Percentiles rank a stretch among this genome's conserved stretches.
These are phyloP conservation scores for Pseudomyrmex flavicornis DNA, from an alignment of 1,140 invertebrate genomes.

Conservation along the genomic window DNA sequence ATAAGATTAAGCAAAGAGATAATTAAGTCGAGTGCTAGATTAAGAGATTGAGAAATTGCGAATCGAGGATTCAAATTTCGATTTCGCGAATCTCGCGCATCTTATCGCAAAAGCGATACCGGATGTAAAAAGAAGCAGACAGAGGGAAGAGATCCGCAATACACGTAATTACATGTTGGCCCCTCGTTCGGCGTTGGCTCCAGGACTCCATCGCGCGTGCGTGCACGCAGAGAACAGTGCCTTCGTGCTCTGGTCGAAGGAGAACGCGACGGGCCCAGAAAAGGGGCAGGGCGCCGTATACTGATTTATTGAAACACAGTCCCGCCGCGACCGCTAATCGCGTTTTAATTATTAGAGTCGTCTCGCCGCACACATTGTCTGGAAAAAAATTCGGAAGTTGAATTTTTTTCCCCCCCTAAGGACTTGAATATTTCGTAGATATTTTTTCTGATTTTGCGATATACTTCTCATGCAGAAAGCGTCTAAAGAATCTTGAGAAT, in stretches of 20 bases:
- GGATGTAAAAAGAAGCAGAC: conserved; percentile 64
- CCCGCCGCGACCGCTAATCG: conserved; percentile 65
- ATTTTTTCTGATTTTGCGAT: neutral
- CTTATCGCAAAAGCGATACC: conserved; percentile 55
- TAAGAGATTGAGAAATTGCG: neutral
- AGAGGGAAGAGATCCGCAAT: conserved; percentile 62
- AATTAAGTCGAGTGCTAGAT: neutral
- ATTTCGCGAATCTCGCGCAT: conserved; percentile 5
- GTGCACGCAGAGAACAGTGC: conserved; percentile 64
- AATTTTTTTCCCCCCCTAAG: neutral
- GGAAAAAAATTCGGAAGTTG: conserved; percentile 51
- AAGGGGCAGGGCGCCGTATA: conserved; percentile 62
- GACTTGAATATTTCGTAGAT: conserved; percentile 3
- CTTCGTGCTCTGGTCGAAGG: conserved; percentile 45
- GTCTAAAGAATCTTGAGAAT: conserved; percentile 36
- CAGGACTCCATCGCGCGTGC: conserved; percentile 62
- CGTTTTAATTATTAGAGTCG: conserved; percentile 72
- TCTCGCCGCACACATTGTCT: neutral
- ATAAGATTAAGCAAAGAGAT: neutral
- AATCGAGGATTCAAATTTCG: neutral
- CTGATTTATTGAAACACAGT: conserved; percentile 74
- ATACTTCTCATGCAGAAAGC: neutral
- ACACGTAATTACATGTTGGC: conserved; percentile 74
- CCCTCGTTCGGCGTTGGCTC: conserved; percentile 42
- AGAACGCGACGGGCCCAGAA: conserved; percentile 55